Evolutionary conservation across 2,113 vertebrate genomes (phyloP).

Genomic region (Genyomyrus donnyi): DNA sequence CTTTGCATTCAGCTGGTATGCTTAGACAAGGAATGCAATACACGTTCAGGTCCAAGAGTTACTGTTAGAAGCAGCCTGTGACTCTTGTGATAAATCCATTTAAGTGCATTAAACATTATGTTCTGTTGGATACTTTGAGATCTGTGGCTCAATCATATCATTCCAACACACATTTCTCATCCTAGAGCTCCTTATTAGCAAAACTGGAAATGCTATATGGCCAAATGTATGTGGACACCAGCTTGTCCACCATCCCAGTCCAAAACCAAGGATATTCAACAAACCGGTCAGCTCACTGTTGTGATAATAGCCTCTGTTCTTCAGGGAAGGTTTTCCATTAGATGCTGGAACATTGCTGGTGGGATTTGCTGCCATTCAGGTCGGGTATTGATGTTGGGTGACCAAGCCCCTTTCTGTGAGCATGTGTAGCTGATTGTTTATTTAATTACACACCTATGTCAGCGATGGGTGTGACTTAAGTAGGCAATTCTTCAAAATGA

Average conservation of each 20-base stretch:
- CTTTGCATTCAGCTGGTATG: not conserved
- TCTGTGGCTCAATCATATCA: not conserved
- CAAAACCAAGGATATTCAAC: not conserved
- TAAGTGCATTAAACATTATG: not conserved
- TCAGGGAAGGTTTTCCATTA: not conserved
- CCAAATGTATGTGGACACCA: not conserved
- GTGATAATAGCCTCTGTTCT: not conserved
- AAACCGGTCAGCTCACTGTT: not conserved
- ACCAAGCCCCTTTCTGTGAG: no score
- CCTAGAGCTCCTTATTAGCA: not conserved
- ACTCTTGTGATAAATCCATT: not conserved
- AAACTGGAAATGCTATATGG: not conserved
- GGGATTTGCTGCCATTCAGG: not conserved
- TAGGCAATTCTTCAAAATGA: not conserved
- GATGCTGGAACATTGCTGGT: not conserved
- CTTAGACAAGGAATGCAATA: not conserved
- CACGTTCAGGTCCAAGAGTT: not conserved
- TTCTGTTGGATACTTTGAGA: not conserved
- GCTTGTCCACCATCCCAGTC: not conserved
- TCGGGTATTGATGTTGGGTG: not conserved
- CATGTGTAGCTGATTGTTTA: not conserved
- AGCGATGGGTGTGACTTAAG: not conserved
- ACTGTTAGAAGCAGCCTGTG: not conserved
- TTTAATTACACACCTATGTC: not conserved
- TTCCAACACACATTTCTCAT: not conserved